Percentiles rank a stretch among this genome's conserved stretches.
phyloP scores from a whole-genome alignment of 2,797 vertebrate species.

The Mus minutoides region DNA sequence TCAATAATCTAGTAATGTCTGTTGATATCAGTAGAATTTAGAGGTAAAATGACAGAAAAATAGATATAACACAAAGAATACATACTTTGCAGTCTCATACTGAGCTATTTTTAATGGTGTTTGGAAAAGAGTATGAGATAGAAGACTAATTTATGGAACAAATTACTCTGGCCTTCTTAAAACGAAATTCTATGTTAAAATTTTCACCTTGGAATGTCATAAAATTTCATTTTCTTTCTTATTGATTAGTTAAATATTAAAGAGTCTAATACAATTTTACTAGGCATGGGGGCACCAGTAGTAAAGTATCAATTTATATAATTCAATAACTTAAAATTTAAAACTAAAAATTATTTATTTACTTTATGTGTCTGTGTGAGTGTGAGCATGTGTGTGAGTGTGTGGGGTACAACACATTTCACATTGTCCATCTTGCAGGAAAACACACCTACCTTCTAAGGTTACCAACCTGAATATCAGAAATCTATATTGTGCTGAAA shows the following conservation, averaged over 20 bases:
- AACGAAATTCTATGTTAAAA: slow-evolving; percentile 7
- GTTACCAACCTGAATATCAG: not conserved
- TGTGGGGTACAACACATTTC: not conserved
- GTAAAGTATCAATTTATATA: not conserved
- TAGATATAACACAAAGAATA: slow-evolving; percentile 13
- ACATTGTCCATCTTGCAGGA: not conserved
- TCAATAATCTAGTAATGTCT: slow-evolving; percentile 38
- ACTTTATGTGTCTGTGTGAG: not conserved
- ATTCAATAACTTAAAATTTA: not conserved
- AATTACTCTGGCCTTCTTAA: slow-evolving; percentile 20
- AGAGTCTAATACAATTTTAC: slow-evolving; percentile 3
- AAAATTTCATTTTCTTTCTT: slow-evolving; percentile 51
- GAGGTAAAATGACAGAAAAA: not conserved
- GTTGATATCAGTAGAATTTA: slow-evolving; percentile 50
- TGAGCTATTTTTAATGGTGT: slow-evolving; percentile 49
- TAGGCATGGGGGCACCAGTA: not conserved
- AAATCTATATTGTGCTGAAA: not conserved
- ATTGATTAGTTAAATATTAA: not conserved
- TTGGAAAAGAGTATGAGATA: slow-evolving; percentile 55
- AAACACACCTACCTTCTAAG: not conserved
- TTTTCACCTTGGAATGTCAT: slow-evolving; percentile 28
- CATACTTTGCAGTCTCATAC: slow-evolving; percentile 8
- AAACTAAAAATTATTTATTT: not conserved
- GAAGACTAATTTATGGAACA: slow-evolving; percentile 39
- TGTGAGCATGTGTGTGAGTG: not conserved